phyloP scores from a whole-genome alignment of 2,113 vertebrate genomes.

The Calyptomena viridis region DNA sequence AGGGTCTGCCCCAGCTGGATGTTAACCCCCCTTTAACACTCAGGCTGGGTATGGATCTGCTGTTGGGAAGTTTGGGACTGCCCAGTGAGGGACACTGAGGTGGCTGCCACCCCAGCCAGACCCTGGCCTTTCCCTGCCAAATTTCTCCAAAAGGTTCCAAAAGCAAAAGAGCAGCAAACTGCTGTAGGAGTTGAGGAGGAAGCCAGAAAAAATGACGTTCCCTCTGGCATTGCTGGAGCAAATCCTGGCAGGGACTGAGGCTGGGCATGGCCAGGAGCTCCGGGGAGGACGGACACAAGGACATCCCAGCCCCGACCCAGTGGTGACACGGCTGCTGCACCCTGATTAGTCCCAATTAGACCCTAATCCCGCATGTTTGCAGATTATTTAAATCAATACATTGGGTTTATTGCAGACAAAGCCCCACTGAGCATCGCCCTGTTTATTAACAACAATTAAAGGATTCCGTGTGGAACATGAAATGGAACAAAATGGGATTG shows the following conservation, averaged over 20 bases:
- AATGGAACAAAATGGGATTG: background rate
- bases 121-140: background rate
- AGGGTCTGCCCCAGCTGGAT: background rate
- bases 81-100: rapidly evolving
- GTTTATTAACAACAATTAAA: background rate
- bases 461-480: background rate
- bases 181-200: background rate
- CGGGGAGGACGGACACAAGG: background rate
- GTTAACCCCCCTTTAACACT: background rate
- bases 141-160: background rate
- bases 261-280: rapidly evolving
- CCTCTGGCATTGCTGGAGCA: background rate
- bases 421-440: background rate
- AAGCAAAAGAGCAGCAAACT: background rate
- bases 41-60: background rate
- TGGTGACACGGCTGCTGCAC: rapidly evolving
- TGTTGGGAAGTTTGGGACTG: background rate
- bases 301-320: rapidly evolving
- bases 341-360: background rate
- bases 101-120: background rate
- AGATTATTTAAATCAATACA: background rate
- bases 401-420: background rate
- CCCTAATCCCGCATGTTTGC: background rate
- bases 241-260: background rate
- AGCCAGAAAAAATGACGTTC: background rate